A percentile compares a stretch with the other conserved stretches of the same genome.
Evolutionary conservation across 2,888 invertebrate species (phyloP).

Genomic region (Heliconius ethilla): DNA sequence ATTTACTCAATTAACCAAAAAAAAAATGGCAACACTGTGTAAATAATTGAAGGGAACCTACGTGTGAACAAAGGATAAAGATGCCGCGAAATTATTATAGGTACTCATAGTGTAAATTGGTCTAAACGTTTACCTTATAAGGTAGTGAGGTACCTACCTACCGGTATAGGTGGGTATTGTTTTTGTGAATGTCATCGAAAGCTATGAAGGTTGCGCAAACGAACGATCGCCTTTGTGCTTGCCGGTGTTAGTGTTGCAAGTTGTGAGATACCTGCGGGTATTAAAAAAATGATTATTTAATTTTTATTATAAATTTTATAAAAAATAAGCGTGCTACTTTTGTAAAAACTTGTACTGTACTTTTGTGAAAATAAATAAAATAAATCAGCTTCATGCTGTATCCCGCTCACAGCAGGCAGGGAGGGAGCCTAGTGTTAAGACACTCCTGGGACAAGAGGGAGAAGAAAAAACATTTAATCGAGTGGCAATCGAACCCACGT

Average conservation of each 20-base stretch:
- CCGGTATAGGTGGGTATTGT: slow-evolving; percentile 65
- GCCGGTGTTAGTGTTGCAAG: slow-evolving; percentile 55
- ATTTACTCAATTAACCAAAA: not conserved
- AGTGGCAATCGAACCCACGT: too few species aligned
- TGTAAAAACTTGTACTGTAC: too few species aligned
- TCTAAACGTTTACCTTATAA: slow-evolving; percentile 53
- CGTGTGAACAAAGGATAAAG: not conserved
- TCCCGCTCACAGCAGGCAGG: too few species aligned
- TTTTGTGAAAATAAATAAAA: too few species aligned
- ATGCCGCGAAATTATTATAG: slow-evolving; percentile 3
- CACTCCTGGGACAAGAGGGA: too few species aligned
- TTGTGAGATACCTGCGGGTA: slow-evolving; percentile 42
- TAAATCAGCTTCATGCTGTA: too few species aligned
- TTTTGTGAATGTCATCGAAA: slow-evolving; percentile 80
- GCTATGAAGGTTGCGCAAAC: slow-evolving; percentile 78
- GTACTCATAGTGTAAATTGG: not conserved
- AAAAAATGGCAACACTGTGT: not conserved
- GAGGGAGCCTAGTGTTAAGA: too few species aligned
- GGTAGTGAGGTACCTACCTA: not conserved
- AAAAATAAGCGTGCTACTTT: too few species aligned
- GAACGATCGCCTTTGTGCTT: slow-evolving; percentile 77
- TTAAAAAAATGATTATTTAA: too few species aligned
- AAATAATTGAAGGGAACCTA: not conserved
- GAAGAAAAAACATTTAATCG: too few species aligned
- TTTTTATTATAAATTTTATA: too few species aligned